These are phyloP conservation scores for Belgica antarctica DNA, from an alignment of 2,888 invertebrate genomes.

Conservation along the genomic window DNA sequence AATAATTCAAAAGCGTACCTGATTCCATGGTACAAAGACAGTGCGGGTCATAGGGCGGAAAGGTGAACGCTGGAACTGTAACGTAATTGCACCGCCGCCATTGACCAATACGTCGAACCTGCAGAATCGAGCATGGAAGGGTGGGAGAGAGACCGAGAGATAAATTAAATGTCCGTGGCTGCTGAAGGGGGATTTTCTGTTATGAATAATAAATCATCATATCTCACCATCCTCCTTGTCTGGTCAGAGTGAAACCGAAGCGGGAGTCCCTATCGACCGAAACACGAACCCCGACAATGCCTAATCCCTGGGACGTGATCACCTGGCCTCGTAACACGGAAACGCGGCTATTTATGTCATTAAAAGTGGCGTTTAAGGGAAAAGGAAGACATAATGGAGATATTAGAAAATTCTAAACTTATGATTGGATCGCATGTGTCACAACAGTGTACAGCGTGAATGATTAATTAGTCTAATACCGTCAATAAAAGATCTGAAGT, in stretches of 20 bases:
- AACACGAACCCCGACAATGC: slow-evolving; percentile 95
- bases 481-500: too few relatives aligned
- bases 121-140: too few relatives aligned
- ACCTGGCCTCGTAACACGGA: slow-evolving; percentile 98
- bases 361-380: slow-evolving; percentile 52
- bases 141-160: background rate
- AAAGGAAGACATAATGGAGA: too few relatives aligned
- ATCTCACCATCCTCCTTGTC: slow-evolving; percentile 92
- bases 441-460: too few relatives aligned
- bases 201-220: slow-evolving; percentile 31
- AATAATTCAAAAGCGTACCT: too few relatives aligned
- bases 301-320: slow-evolving; percentile 88
- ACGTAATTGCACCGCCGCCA: slow-evolving; percentile 94
- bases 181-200: background rate
- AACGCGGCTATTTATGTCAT: too few relatives aligned
- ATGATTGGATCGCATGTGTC: background rate
- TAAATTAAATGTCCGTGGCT: background rate
- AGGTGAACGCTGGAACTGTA: slow-evolving; percentile 94
- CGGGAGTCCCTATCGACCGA: slow-evolving; percentile 90
- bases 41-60: slow-evolving; percentile 85
- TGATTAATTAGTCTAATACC: too few relatives aligned
- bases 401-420: slow-evolving; percentile 14
- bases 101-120: slow-evolving; percentile 99
- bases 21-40: slow-evolving; percentile 96
- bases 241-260: slow-evolving; percentile 93